Evolutionary conservation across 2,797 vertebrate genomes (phyloP).

Genomic region (Labeo calbasu): DNA sequence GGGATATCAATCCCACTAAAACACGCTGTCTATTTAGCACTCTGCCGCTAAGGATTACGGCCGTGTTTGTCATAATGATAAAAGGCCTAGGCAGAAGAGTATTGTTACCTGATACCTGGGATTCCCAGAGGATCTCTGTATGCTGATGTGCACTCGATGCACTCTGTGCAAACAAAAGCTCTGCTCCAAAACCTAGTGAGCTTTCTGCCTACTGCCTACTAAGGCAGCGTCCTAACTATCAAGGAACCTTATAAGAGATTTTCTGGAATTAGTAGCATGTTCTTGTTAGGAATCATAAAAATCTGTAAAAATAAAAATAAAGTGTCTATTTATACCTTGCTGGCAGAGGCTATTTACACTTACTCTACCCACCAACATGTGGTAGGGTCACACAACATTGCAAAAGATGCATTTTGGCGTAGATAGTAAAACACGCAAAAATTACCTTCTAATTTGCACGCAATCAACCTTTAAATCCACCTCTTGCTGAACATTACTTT

Average conservation of each 20-base stretch:
- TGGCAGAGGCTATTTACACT: too few species aligned
- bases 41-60: constrained; percentile 6
- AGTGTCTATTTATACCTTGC: too few species aligned
- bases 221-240: not conserved
- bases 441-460: too few species aligned
- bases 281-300: too few species aligned
- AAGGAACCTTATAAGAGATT: not conserved
- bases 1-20: not conserved
- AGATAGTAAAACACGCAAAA: too few species aligned
- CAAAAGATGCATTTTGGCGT: too few species aligned
- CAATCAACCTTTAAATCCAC: too few species aligned
- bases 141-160: constrained; percentile 21
- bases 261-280: not conserved
- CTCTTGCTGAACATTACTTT: too few species aligned
- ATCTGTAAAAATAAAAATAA: too few species aligned
- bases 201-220: not conserved
- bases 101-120: constrained; percentile 3
- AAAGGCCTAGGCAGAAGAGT: constrained; percentile 16
- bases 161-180: constrained; percentile 4
- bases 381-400: too few species aligned
- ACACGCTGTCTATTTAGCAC: not conserved
- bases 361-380: too few species aligned
- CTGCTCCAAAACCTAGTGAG: not conserved
- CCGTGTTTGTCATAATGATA: constrained; percentile 25
- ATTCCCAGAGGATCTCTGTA: constrained; percentile 15